phyloP scores from a whole-genome alignment of 2,888 invertebrate genomes.

The Glaucopsyche alexis region DNA sequence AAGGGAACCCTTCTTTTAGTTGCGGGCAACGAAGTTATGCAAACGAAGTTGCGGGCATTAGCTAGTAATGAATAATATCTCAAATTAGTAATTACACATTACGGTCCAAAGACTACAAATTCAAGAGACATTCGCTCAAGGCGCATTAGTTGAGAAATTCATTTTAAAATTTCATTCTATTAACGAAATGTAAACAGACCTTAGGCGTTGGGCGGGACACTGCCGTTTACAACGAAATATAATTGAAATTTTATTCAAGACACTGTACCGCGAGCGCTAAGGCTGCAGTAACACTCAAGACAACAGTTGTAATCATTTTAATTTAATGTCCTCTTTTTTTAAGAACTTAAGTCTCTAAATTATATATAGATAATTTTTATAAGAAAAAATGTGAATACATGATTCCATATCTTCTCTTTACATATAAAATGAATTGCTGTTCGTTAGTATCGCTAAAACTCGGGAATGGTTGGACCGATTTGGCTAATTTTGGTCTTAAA shows the following conservation, averaged over 20 bases:
- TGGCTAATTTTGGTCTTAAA: too few relatives aligned
- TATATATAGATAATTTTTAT: too few relatives aligned
- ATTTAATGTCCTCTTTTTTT: neutral
- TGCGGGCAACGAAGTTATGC: too few relatives aligned
- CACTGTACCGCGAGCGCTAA: slow-evolving; percentile 41
- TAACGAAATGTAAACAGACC: slow-evolving; percentile 74
- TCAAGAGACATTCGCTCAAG: slow-evolving; percentile 16
- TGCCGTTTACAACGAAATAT: slow-evolving; percentile 51
- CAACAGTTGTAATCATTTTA: slow-evolving; percentile 29
- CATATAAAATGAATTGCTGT: too few relatives aligned
- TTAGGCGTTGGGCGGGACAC: slow-evolving; percentile 47
- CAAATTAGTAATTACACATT: slow-evolving; percentile 25
- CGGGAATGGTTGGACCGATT: too few relatives aligned
- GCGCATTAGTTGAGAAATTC: slow-evolving; percentile 64
- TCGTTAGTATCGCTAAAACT: too few relatives aligned
- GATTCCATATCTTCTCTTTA: too few relatives aligned
- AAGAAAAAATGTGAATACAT: too few relatives aligned
- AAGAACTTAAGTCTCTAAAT: neutral
- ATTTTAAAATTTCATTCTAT: slow-evolving; percentile 71
- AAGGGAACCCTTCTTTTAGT: too few relatives aligned
- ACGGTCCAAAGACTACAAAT: slow-evolving; percentile 17
- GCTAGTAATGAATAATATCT: too few relatives aligned
- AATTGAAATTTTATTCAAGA: slow-evolving; percentile 70
- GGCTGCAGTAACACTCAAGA: neutral
- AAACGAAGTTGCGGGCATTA: too few relatives aligned